These are phyloP conservation scores for Drosophila rellima DNA, from an alignment of 2,888 invertebrate species.

Conservation along the genomic window DNA sequence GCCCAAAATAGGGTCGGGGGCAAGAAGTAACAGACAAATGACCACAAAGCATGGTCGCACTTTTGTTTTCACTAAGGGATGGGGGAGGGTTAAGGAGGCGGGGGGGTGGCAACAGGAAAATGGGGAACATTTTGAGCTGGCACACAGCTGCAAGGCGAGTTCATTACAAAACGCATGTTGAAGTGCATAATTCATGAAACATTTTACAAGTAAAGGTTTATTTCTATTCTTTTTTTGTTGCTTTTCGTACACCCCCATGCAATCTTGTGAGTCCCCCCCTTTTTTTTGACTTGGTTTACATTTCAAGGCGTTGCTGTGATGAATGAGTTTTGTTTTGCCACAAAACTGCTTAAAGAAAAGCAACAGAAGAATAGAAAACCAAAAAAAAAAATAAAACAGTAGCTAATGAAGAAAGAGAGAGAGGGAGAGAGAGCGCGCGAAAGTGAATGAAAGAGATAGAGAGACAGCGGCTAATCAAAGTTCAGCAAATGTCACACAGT, in stretches of 20 bases:
- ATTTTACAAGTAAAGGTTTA: slow-evolving; percentile 39
- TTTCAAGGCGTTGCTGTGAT: slow-evolving; percentile 46
- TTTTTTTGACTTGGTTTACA: slow-evolving; percentile 14
- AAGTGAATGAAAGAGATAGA: slow-evolving; percentile 8
- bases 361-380: neutral
- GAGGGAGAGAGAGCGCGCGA: neutral
- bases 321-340: slow-evolving; percentile 51
- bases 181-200: slow-evolving; percentile 61
- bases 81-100: neutral
- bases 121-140: neutral
- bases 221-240: too few species aligned
- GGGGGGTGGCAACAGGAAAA: neutral
- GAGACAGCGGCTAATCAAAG: slow-evolving; percentile 55
- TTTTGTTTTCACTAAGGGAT: slow-evolving; percentile 20
- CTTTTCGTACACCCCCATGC: neutral
- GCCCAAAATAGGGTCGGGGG: neutral
- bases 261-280: slow-evolving; percentile 2
- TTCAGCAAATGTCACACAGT: slow-evolving; percentile 51
- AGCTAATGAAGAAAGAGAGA: slow-evolving; percentile 2
- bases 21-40: slow-evolving; percentile 45
- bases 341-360: slow-evolving; percentile 15
- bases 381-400: neutral
- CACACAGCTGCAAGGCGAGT: slow-evolving; percentile 36
- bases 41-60: slow-evolving; percentile 46
- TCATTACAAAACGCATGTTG: slow-evolving; percentile 55